Evolutionary conservation across 1,140 invertebrate species (phyloP).

Genomic region (Euschistus heros): DNA sequence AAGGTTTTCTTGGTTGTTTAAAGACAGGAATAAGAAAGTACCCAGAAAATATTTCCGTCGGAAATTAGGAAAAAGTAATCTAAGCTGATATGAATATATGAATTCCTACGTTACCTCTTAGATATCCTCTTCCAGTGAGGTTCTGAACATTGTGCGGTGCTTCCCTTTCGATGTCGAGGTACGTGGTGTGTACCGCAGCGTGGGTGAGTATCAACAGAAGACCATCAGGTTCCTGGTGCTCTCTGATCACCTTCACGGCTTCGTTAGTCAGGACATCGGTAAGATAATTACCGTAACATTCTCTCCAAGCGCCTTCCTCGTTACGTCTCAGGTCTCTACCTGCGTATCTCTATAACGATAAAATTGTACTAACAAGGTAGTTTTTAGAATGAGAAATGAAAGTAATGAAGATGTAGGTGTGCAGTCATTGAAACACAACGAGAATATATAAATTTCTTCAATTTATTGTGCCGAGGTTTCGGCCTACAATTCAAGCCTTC

Average conservation of each 20-base stretch:
- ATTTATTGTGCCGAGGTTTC: too few species aligned
- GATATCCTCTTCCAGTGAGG: constrained; percentile 52
- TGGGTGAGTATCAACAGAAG: constrained; percentile 58
- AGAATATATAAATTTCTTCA: too few species aligned
- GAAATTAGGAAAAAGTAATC: too few species aligned
- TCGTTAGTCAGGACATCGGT: constrained; percentile 57
- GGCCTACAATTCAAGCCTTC: too few species aligned
- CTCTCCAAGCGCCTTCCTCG: constrained; percentile 43
- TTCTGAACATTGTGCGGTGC: constrained; percentile 45
- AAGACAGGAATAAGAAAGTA: too few species aligned
- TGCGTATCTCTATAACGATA: neutral
- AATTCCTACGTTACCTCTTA: constrained; percentile 36
- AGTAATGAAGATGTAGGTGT: too few species aligned
- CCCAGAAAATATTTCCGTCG: neutral
- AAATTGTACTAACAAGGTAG: too few species aligned
- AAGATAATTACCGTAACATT: constrained; percentile 49
- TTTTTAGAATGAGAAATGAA: too few species aligned
- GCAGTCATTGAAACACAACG: too few species aligned
- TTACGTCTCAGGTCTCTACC: constrained; percentile 41
- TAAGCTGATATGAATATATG: neutral
- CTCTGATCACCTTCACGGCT: constrained; percentile 46
- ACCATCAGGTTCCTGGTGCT: constrained; percentile 44
- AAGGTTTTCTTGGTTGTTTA: too few species aligned
- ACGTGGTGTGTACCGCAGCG: constrained; percentile 54
- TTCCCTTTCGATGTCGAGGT: constrained; percentile 43